phyloP scores from a whole-genome alignment of 1,140 invertebrate genomes.

The Pogonomyrmex californicus region DNA sequence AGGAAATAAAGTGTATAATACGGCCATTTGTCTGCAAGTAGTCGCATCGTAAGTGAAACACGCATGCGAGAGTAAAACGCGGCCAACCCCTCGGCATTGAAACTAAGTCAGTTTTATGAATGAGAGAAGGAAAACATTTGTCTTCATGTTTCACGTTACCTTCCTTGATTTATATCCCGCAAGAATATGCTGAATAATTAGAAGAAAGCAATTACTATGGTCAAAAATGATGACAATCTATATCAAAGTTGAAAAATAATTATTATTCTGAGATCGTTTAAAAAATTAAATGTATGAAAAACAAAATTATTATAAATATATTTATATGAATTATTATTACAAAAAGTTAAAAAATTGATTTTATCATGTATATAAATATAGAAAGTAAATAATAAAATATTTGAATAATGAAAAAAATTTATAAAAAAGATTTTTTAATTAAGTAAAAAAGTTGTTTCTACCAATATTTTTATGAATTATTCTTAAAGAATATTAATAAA shows the following conservation, averaged over 20 bases:
- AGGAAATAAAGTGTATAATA: constrained; percentile 44
- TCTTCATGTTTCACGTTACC: constrained; percentile 7
- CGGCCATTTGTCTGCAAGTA: constrained; percentile 27
- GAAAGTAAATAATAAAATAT: neutral
- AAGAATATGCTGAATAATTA: constrained; percentile 6
- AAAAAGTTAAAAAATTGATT: neutral
- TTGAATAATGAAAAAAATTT: neutral
- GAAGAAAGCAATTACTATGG: neutral
- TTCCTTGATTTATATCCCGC: neutral
- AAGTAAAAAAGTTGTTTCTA: neutral
- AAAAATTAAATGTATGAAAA: neutral
- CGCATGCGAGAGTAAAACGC: constrained; percentile 14
- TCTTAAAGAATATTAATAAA: neutral
- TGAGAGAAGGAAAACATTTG: constrained; percentile 27
- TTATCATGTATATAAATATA: neutral
- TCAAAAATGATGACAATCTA: neutral
- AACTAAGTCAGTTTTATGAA: constrained; percentile 30
- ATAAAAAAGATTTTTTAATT: neutral
- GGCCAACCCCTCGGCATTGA: constrained; percentile 3
- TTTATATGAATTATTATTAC: neutral
- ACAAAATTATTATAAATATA: neutral
- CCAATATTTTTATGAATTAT: neutral
- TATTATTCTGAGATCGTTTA: neutral
- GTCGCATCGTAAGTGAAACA: constrained; percentile 31
- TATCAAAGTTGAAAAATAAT: neutral